Evolutionary conservation across 2,888 invertebrate species (phyloP), one percentile per base, ranked within the genome.

Genomic region (Diabrotica balteata): DNA sequence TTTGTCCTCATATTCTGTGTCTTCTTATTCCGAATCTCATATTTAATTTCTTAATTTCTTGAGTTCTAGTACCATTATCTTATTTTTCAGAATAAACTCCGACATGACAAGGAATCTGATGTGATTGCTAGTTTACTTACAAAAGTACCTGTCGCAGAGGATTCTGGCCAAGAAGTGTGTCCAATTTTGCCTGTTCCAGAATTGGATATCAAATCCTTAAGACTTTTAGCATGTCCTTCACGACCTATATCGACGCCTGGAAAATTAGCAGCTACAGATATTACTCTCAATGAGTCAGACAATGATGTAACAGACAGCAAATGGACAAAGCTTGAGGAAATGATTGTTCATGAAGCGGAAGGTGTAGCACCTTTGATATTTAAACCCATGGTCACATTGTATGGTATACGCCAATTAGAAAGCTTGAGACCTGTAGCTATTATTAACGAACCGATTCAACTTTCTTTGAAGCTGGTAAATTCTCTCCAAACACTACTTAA

Each of bases 271-370:
- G 89, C 89, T 53, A 76, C 86, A 17, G 88, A 88, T 6, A 83
- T 87, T n/a, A 78, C 83, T 43, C 82, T 84, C 64, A 79, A 78
- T 42, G 77, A 78, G 53, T 73, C 77, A 43, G 78, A 81, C 58
- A 82, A 83, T 67, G 42, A 73, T 17, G 70, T 72, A 52, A 55
- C 75, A 17, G 76, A 75, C 52, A 76, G 74, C 59, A 86, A 87
- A 73, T 94, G 94, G 94, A 86, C 86, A 67, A 90, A 90, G 79
- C 86, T 95, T 46, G 95, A 95, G 81, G 92, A 94, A 84, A 90
- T 91, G 85, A 81, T 94, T 42, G 86, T 93, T 7, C 89, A 90
- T 69, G 91, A 90, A 69, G 90, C 89, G 4, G 89, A 89, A 67
- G 91, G 91, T 59, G 86, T 88, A 4, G 86, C 90, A 32, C 90